Evolutionary conservation across 92 coral and sea anemone genomes (phyloP).

Genomic region (Paragorgia papillata): DNA sequence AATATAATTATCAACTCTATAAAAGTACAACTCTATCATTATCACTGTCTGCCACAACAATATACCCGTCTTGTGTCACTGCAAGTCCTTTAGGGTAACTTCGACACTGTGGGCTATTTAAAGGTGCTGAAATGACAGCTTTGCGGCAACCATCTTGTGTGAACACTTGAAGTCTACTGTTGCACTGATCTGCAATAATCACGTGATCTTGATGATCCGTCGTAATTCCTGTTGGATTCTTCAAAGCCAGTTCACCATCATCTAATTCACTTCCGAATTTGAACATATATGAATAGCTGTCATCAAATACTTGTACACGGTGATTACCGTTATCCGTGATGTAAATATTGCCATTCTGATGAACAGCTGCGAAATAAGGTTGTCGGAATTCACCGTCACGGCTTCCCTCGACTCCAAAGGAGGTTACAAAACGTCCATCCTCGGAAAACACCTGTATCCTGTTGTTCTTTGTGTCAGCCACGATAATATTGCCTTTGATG

Average conservation of each 20-base stretch:
- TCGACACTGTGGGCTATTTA: conserved; percentile 70
- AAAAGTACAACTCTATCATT: conserved; percentile 83
- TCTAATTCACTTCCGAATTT: conserved; percentile 71
- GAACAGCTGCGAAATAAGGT: conserved; percentile 85
- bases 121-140: conserved; percentile 68
- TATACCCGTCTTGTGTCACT: conserved; percentile 77
- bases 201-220: conserved; percentile 85
- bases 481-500: conserved; percentile 68
- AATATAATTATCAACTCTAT: too few relatives aligned
- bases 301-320: conserved; percentile 85
- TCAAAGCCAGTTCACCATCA: conserved; percentile 67
- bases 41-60: conserved; percentile 94
- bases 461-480: conserved; percentile 83
- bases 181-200: conserved; percentile 95
- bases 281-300: conserved; percentile 71
- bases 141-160: conserved; percentile 64
- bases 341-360: conserved; percentile 72
- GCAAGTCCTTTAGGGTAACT: conserved; percentile 97
- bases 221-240: conserved; percentile 96
- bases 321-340: conserved; percentile 95
- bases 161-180: conserved; percentile 88
- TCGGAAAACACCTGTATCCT: conserved; percentile 75
- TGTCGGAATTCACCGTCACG: conserved; percentile 69
- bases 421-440: conserved; percentile 72
- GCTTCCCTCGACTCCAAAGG: conserved; percentile 82